Evolutionary conservation across 2,797 vertebrate species (phyloP), one percentile per base, ranked within the genome.

Genomic region (Potorous gilbertii): DNA sequence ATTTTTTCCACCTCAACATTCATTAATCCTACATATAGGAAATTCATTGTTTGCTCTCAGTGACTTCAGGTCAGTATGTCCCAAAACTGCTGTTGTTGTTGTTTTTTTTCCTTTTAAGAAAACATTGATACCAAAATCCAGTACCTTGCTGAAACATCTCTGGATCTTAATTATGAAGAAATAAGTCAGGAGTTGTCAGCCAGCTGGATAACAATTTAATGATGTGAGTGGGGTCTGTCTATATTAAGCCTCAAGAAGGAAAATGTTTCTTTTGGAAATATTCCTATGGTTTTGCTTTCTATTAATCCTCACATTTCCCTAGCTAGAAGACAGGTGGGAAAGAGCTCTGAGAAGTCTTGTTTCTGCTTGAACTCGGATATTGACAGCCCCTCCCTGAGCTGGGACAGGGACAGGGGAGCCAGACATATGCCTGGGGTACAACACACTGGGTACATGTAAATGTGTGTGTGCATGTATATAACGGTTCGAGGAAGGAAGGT

Each of bases 181-280:
- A 90, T 81, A 74, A 81, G 16, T 81, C 74, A 81, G 46, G n/a
- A 11, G 9, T 10, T 94, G 81, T 11, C 54, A 91, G 14, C 18
- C 90, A 66, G 50, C 74, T 93, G 92, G n/a, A 12, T 56, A 56
- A 55, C 13, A 91, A 94, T 12, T 90, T 28, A 93, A 94, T 91
- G 29, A 93, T n/a, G 31, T 3, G 55, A 5, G 8, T 92, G n/a
- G 1, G 46, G 16, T 54, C 46, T 62, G 91, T 90, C 87, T 11
- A 55, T 46, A 62, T 21, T 27, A 57, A 14, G 1, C 52, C 55
- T 74, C 12, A 91, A 91, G 54, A 92, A 74, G 52, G 40, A 74
- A 91, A 92, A 92, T 0, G 4, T 59, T 93, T 93, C 0, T 50
- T 9, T 46, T 46, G 9, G 56, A 50, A 74, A 74, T 74, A 16